Evolutionary conservation across 2,797 vertebrate genomes (phyloP), one percentile per base, ranked within the genome.

Genomic region (Sphaeramia orbicularis): DNA sequence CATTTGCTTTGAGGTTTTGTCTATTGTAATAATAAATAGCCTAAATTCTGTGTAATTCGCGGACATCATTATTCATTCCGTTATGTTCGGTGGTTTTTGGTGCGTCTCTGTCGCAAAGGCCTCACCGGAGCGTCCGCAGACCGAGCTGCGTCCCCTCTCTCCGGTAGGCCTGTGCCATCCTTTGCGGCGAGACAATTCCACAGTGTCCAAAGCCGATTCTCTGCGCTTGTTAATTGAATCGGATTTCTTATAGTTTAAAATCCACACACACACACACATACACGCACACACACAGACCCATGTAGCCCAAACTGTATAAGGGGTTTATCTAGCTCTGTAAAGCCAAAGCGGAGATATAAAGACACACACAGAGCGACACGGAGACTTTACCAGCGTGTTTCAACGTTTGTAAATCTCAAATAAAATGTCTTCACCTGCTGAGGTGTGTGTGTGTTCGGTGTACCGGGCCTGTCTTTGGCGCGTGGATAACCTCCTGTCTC

Each of bases 181-280:
- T 84, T 76, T 41, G 69, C 77, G 35, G 65, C 72, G 57, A 76
- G 87, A 90, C 91, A 84, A 88, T 91, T 90, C 86, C 89, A 89
- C 88, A 81, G 90, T 76, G 86, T 92, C 90, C 89, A 94, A 94
- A 93, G 89, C 92, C 90, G 93, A 94, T 94, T 94, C 93, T 93
- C 83, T 88, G 89, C 84, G 90, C 92, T 90, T 90, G 93, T 93
- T 94, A 93, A 93, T 92, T 92, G 93, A 94, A 94, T 94, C 91
- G 92, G 92, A 93, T 94, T 94, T 94, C 93, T 93, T 94, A 91
- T 92, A 93, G 89, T 93, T 94, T 93, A 83, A 93, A 94, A 93
- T 93, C 92, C 92, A 91, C 90, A 88, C 87, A 81, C 83, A 76
- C 83, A 70, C 86, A 66, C 74, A 21, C 78, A 74, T 80, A 41